A percentile compares a stretch with the other conserved stretches of the same genome.
Conservation (phyloP, 2,797 vertebrate species). For the Pseudocheirus occidentalis region DNA sequence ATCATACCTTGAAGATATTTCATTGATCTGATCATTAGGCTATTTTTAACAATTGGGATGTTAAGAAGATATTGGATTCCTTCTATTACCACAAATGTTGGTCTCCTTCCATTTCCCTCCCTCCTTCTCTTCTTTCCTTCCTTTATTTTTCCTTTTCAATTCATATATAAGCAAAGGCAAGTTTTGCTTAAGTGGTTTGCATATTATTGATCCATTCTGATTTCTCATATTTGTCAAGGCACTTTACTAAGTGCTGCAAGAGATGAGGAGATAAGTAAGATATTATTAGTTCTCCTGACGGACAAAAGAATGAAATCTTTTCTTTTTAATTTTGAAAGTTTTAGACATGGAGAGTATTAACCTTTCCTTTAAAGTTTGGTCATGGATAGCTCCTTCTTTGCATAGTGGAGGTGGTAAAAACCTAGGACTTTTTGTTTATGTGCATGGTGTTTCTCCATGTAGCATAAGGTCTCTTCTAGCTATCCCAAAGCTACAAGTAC, state of each 20-base stretch:
- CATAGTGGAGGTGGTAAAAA: not conserved
- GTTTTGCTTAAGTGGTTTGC: not conserved
- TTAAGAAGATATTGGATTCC: not conserved
- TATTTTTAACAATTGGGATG: not conserved
- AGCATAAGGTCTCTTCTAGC: not conserved
- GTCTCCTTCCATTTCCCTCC: not conserved
- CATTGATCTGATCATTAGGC: not conserved
- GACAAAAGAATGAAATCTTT: not conserved
- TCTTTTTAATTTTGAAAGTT: not conserved
- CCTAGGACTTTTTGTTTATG: not conserved
- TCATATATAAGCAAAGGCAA: not conserved
- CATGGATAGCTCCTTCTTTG: not conserved
- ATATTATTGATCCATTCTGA: not conserved
- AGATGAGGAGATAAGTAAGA: not conserved
- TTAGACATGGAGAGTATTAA: not conserved
- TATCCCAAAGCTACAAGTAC: not conserved
- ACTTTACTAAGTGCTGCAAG: not conserved
- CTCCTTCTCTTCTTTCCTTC: not conserved
- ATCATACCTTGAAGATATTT: not conserved
- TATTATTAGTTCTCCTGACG: not conserved
- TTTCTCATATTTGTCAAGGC: not conserved
- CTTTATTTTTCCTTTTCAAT: not conserved
- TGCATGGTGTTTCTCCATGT: not conserved
- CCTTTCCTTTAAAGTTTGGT: not conserved
- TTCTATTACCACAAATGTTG: not conserved